phyloP scores from a whole-genome alignment of 2,113 vertebrate species.

The Ranitomeya imitator region DNA sequence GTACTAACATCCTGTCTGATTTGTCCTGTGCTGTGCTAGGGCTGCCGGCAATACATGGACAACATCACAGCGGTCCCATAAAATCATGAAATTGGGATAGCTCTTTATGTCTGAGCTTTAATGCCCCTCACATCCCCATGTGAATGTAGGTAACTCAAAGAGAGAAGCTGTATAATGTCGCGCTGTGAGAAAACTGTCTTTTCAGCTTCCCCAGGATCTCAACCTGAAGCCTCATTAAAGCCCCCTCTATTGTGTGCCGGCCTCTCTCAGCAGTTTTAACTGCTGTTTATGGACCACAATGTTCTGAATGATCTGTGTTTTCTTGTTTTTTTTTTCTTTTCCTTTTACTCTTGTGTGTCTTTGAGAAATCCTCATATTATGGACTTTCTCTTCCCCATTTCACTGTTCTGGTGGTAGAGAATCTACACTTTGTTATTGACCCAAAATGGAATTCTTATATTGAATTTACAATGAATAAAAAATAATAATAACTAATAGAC shows the following conservation, averaged over 20 bases:
- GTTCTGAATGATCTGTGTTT: constrained; percentile 14
- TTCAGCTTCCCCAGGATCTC: constrained; percentile 49
- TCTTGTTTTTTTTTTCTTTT: background rate
- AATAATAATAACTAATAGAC: no score
- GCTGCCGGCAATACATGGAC: background rate
- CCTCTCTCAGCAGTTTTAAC: constrained; percentile 16
- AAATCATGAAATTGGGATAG: constrained; percentile 51
- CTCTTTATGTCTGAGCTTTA: constrained; percentile 48
- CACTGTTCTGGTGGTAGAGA: background rate
- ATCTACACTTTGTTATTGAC: background rate
- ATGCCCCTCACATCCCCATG: constrained; percentile 46
- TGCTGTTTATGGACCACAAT: constrained; percentile 23
- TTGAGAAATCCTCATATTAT: background rate
- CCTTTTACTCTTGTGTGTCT: background rate
- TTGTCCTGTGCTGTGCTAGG: background rate
- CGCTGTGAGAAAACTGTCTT: constrained; percentile 48
- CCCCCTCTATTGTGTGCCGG: constrained; percentile 16
- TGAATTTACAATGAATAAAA: background rate
- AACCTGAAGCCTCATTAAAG: constrained; percentile 45
- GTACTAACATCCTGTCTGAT: constrained; percentile 8
- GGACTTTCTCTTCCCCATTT: background rate
- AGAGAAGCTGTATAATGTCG: constrained; percentile 42
- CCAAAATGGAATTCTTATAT: background rate
- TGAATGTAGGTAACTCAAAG: constrained; percentile 51
- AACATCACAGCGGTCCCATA: constrained; percentile 39